Percentiles rank a stretch among this genome's conserved stretches.
phyloP scores from a whole-genome alignment of 2,113 vertebrate genomes.

The Spea multiplicata region DNA sequence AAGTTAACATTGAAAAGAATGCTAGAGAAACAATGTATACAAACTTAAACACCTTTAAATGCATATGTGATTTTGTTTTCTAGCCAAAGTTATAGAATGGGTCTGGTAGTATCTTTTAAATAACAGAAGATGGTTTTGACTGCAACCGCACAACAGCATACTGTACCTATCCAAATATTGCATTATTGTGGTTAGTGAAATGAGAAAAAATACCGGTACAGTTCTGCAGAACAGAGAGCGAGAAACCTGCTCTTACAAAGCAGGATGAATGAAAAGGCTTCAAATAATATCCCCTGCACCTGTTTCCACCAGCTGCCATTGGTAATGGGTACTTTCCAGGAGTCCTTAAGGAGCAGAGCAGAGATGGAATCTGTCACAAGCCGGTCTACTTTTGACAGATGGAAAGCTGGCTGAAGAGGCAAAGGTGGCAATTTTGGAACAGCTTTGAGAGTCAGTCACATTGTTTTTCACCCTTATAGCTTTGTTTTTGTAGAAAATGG shows the following conservation, averaged over 20 bases:
- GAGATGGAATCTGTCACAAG: conserved; percentile 27
- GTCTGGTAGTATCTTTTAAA: conserved; percentile 5
- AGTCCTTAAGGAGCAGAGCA: conserved; percentile 29
- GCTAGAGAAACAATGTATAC: no score
- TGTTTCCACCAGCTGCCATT: conserved; percentile 45
- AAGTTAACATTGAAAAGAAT: no score
- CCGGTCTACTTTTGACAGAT: conserved; percentile 44
- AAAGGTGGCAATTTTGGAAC: conserved; percentile 38
- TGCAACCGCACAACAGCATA: conserved; percentile 1
- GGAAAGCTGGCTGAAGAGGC: conserved; percentile 9
- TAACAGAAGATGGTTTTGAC: conserved; percentile 18
- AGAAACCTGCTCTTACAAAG: conserved; percentile 29
- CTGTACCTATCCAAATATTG: conserved; percentile 16
- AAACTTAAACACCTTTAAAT: no score
- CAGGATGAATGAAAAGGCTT: conserved; percentile 28
- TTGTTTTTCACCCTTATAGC: conserved; percentile 15
- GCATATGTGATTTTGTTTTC: not conserved
- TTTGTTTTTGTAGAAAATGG: not conserved
- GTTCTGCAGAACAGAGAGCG: conserved; percentile 8
- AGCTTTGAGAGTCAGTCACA: conserved; percentile 14
- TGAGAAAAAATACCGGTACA: conserved; percentile 3
- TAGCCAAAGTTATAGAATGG: not conserved
- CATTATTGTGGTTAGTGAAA: not conserved
- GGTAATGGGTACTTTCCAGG: conserved; percentile 35
- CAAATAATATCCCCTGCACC: conserved; percentile 37